phyloP scores from a whole-genome alignment of 2,113 vertebrate genomes.

The Perca flavescens region DNA sequence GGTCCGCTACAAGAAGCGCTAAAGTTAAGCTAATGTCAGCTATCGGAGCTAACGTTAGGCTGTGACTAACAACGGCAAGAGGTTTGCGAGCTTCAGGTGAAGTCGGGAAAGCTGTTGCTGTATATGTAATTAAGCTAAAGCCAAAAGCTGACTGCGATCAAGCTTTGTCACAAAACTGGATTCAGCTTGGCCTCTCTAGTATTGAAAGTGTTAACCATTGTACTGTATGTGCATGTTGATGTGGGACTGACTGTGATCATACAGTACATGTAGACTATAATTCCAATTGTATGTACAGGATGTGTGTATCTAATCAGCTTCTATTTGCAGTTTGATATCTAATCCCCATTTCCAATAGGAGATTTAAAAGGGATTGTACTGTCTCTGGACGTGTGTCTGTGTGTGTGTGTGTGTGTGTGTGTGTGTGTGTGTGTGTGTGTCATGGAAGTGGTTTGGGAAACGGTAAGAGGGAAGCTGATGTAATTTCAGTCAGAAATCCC shows the following conservation, averaged over 20 bases:
- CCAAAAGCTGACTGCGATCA: no score
- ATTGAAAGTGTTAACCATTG: background rate
- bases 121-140: no score
- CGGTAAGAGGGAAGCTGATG: conserved; percentile 54
- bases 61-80: no score
- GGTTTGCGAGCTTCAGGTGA: no score
- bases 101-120: no score
- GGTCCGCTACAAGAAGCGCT: no score
- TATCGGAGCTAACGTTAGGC: no score
- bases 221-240: background rate
- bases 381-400: background rate
- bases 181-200: background rate
- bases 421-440: background rate
- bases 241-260: background rate
- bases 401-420: conserved; percentile 5
- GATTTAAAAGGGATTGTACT: conserved; percentile 36
- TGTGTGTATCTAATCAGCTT: conserved; percentile 1
- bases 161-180: no score
- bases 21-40: no score
- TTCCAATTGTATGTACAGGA: background rate
- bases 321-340: conserved; percentile 36
- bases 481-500: conserved; percentile 61
- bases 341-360: conserved; percentile 19
- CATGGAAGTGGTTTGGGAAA: conserved; percentile 3
- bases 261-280: background rate